phyloP scores from a whole-genome alignment of 2,888 invertebrate species.

The Philonicus albiceps region DNA sequence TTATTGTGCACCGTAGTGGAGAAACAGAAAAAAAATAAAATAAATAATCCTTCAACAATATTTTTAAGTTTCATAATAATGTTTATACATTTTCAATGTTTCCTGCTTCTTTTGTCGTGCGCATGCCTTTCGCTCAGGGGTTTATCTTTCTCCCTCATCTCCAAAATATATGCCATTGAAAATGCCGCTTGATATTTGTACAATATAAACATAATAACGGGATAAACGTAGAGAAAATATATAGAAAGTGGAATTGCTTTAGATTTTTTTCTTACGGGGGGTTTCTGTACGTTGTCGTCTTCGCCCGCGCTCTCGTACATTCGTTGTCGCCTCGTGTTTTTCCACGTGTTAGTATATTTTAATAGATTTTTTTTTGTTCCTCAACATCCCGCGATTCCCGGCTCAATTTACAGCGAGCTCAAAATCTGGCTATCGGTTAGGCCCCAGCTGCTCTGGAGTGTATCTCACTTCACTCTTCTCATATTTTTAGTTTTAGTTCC shows the following conservation, averaged over 20 bases:
- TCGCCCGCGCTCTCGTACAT: background rate
- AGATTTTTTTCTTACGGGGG: background rate
- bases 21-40: background rate
- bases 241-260: background rate
- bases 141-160: slow-evolving; percentile 18
- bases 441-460: background rate
- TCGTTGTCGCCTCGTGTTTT: background rate
- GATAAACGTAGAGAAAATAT: background rate
- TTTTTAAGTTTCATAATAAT: background rate
- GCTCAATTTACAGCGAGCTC: background rate
- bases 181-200: slow-evolving; percentile 14
- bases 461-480: background rate
- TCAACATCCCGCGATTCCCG: background rate
- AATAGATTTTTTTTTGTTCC: background rate
- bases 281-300: background rate
- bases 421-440: background rate
- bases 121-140: background rate
- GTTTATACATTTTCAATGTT: background rate
- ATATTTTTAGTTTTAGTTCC: background rate
- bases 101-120: background rate
- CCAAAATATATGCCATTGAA: slow-evolving; percentile 31
- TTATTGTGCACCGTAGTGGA: background rate
- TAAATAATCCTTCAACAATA: background rate
- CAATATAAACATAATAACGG: slow-evolving; percentile 1
- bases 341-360: background rate